These are phyloP conservation scores for Lepidonotus clava DNA, from an alignment of 2,888 invertebrate species.

Conservation along the genomic window DNA sequence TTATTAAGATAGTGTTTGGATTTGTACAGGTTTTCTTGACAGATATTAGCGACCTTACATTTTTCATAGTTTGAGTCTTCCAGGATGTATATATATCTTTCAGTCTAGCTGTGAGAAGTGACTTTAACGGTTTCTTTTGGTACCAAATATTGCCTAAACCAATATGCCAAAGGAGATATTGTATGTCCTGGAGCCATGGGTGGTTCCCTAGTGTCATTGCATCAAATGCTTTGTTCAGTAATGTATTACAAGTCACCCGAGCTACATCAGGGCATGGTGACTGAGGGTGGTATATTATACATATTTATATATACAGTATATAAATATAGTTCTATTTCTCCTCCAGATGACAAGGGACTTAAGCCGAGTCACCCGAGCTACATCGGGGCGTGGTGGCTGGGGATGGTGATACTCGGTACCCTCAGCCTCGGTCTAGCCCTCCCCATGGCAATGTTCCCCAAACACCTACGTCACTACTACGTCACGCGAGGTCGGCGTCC, in stretches of 20 bases:
- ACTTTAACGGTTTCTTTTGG: too few species aligned
- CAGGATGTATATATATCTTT: too few species aligned
- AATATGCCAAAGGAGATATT: too few species aligned
- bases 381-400: constrained; percentile 59
- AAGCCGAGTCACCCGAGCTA: constrained; percentile 47
- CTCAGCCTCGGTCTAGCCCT: constrained; percentile 30
- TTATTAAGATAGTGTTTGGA: too few species aligned
- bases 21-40: too few species aligned
- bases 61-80: too few species aligned
- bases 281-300: neutral
- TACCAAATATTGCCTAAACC: too few species aligned
- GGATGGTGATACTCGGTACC: constrained; percentile 49
- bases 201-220: neutral
- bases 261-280: too few species aligned
- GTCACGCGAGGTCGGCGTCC: neutral
- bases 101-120: too few species aligned
- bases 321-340: neutral
- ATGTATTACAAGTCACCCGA: neutral
- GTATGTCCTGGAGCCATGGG: too few species aligned
- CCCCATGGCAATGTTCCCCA: constrained; percentile 55
- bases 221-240: neutral
- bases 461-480: constrained; percentile 43
- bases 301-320: neutral
- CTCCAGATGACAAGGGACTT: neutral
- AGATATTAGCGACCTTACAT: too few species aligned